phyloP scores from a whole-genome alignment of 2,113 vertebrate species.

The Lethenteron reissneri region DNA sequence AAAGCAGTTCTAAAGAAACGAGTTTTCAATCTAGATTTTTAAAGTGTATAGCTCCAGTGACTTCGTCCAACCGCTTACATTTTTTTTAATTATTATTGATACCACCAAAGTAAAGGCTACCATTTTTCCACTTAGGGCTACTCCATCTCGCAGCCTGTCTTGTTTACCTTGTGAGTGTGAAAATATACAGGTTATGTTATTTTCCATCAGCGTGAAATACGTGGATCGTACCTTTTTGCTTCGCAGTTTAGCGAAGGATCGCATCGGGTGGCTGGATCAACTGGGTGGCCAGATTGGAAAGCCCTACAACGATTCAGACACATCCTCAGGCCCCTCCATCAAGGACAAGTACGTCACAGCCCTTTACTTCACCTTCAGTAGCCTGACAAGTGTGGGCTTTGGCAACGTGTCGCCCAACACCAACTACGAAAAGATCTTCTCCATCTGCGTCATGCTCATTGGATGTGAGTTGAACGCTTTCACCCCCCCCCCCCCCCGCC shows the following conservation, averaged over 20 bases:
- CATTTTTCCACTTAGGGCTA: too few species aligned
- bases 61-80: too few species aligned
- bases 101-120: too few species aligned
- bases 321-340: conserved; percentile 52
- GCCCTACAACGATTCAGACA: conserved; percentile 54
- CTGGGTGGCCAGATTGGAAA: conserved; percentile 81
- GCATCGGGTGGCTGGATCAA: conserved; percentile 93
- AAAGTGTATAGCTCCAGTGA: too few species aligned
- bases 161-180: too few species aligned
- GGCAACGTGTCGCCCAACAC: conserved; percentile 94
- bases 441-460: conserved; percentile 97
- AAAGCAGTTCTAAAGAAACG: too few species aligned
- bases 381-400: conserved; percentile 89
- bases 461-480: conserved; percentile 54
- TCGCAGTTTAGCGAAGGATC: conserved; percentile 22
- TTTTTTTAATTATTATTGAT: too few species aligned
- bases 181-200: too few species aligned
- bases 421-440: conserved; percentile 98
- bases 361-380: conserved; percentile 99
- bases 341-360: conserved; percentile 95
- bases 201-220: too few species aligned
- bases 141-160: too few species aligned
- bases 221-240: too few species aligned
- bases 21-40: too few species aligned
- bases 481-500: neutral